These are phyloP conservation scores for Lepidochrysops patricia DNA, from an alignment of 2,888 invertebrate species.

Conservation along the genomic window DNA sequence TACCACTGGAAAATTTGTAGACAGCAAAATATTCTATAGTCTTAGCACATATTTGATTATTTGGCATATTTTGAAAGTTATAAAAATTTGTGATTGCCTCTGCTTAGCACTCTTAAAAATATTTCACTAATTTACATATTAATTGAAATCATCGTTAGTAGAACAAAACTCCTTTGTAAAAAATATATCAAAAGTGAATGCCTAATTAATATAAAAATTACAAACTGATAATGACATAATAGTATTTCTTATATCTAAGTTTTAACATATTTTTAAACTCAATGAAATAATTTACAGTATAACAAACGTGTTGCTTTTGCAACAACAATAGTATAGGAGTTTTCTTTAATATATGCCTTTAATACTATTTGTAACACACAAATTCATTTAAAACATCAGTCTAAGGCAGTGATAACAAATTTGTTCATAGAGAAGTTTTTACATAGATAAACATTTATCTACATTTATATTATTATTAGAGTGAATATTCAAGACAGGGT, in stretches of 20 bases:
- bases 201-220: conserved; percentile 48
- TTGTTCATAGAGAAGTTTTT: conserved; percentile 33
- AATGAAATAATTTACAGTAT: conserved; percentile 65
- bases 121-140: conserved; percentile 26
- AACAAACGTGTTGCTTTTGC: conserved; percentile 55
- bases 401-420: conserved; percentile 69
- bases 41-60: neutral
- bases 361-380: conserved; percentile 54
- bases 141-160: conserved; percentile 28
- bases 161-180: neutral
- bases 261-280: conserved; percentile 47
- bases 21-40: neutral
- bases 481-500: neutral
- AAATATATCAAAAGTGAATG: conserved; percentile 19
- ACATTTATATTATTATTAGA: neutral
- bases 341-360: conserved; percentile 49
- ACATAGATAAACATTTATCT: conserved; percentile 14
- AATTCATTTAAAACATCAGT: conserved; percentile 65
- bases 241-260: conserved; percentile 27
- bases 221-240: conserved; percentile 51
- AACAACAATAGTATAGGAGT: conserved; percentile 57
- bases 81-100: neutral
- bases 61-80: neutral
- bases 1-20: too few relatives aligned
- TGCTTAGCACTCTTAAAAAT: neutral